phyloP scores from a whole-genome alignment of 2,113 vertebrate genomes.

The Camelus dromedarius region DNA sequence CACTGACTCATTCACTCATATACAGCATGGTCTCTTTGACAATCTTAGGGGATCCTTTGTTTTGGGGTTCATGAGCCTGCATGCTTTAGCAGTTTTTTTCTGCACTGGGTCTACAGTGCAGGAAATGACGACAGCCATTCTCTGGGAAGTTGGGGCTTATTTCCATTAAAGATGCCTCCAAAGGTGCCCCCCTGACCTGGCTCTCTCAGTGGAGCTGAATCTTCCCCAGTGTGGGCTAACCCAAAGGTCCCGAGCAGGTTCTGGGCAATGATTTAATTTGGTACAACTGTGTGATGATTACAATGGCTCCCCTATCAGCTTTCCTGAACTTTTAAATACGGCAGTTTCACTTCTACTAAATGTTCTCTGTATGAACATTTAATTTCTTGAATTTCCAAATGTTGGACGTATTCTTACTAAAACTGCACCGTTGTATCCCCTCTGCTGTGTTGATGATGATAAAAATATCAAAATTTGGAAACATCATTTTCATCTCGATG shows the following conservation, averaged over 20 bases:
- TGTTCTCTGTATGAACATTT: slow-evolving; percentile 60
- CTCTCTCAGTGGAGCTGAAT: slow-evolving; percentile 68
- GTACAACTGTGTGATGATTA: slow-evolving; percentile 72
- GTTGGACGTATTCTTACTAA: slow-evolving; percentile 45
- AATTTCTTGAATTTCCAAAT: slow-evolving; percentile 62
- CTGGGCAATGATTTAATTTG: slow-evolving; percentile 74
- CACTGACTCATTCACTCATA: background rate
- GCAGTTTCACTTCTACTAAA: slow-evolving; percentile 59
- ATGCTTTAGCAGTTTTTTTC: slow-evolving; percentile 2
- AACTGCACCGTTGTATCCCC: background rate
- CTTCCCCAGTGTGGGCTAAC: slow-evolving; percentile 20
- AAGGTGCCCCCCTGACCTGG: slow-evolving; percentile 43
- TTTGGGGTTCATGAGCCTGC: background rate
- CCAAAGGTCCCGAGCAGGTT: slow-evolving; percentile 50
- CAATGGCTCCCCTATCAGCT: slow-evolving; percentile 61
- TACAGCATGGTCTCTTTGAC: background rate
- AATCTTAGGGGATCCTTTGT: background rate
- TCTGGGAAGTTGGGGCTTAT: slow-evolving; percentile 50
- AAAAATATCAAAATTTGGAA: slow-evolving; percentile 49
- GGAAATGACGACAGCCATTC: background rate
- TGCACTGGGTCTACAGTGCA: slow-evolving; percentile 56
- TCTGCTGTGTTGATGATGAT: slow-evolving; percentile 37
- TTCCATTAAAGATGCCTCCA: slow-evolving; percentile 56
- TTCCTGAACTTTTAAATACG: slow-evolving; percentile 74
- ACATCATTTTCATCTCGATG: slow-evolving; percentile 57